These are phyloP conservation scores for Mus caroli DNA, from an alignment of 2,797 vertebrate genomes.

Conservation along the genomic window DNA sequence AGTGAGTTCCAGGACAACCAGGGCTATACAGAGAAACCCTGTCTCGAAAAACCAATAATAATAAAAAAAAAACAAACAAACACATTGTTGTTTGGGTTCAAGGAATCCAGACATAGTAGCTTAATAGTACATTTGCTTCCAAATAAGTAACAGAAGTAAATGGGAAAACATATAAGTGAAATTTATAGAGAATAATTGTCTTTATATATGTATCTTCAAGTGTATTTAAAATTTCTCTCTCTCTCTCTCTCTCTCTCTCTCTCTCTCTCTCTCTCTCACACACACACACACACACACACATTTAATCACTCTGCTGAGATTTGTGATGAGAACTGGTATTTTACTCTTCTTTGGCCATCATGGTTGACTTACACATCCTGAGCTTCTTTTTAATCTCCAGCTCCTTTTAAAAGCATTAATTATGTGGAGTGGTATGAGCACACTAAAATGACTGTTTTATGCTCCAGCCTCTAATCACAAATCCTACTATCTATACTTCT, in stretches of 20 bases:
- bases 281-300: background rate
- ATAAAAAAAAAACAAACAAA: too few relatives aligned
- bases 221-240: slow-evolving; percentile 11
- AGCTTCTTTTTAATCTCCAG: slow-evolving; percentile 2
- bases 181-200: background rate
- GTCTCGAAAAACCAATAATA: too few relatives aligned
- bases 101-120: background rate
- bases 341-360: background rate
- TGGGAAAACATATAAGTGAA: background rate
- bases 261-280: too few relatives aligned
- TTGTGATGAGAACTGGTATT: background rate
- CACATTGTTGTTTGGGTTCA: background rate
- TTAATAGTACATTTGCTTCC: background rate
- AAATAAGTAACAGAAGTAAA: background rate
- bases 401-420: background rate
- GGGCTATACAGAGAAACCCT: too few relatives aligned
- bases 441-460: slow-evolving; percentile 26
- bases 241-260: background rate
- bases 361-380: background rate
- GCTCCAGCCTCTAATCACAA: slow-evolving; percentile 5
- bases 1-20: too few relatives aligned
- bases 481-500: background rate
- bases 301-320: background rate
- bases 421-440: background rate
- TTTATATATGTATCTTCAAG: slow-evolving; percentile 1